These are phyloP conservation scores for Autographa pulchrina DNA, from an alignment of 2,888 invertebrate genomes.

Conservation along the genomic window DNA sequence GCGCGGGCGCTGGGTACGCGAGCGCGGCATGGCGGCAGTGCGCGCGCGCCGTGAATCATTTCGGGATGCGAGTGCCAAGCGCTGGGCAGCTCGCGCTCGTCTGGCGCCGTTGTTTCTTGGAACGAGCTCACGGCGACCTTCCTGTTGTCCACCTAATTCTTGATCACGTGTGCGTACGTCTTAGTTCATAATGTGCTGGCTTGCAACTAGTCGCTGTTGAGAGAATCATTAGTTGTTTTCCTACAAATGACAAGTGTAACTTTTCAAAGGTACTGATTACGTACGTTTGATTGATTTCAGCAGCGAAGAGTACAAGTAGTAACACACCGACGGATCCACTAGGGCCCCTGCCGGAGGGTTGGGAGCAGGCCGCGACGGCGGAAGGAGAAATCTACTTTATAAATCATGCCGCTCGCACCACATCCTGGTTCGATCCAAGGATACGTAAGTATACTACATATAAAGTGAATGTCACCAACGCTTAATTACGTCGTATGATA, in stretches of 20 bases:
- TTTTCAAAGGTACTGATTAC: conserved; percentile 63
- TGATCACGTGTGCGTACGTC: conserved; percentile 78
- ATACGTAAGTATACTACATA: conserved; percentile 94
- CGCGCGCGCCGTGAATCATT: conserved; percentile 62
- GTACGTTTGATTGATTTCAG: conserved; percentile 85
- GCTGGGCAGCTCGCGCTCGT: conserved; percentile 64
- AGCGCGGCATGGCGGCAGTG: conserved; percentile 30
- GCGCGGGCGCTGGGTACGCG: conserved; percentile 46
- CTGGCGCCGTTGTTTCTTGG: conserved; percentile 82
- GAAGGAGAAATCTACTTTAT: conserved; percentile 97
- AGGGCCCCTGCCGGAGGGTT: conserved; percentile 95
- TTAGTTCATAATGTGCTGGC: conserved; percentile 74
- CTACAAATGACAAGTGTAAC: conserved; percentile 57
- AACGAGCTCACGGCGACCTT: conserved; percentile 80
- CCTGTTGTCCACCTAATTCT: conserved; percentile 77
- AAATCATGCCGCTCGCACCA: conserved; percentile 97
- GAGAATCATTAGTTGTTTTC: conserved; percentile 74
- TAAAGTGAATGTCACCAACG: conserved; percentile 51
- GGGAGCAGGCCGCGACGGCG: conserved; percentile 96
- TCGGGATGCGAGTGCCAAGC: conserved; percentile 66
- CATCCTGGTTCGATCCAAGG: conserved; percentile 99
- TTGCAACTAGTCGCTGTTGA: conserved; percentile 88
- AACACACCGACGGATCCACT: conserved; percentile 89
- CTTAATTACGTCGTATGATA: conserved; percentile 35
- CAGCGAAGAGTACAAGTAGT: conserved; percentile 89